Evolutionary conservation across 2,113 vertebrate species (phyloP), one percentile per base, ranked within the genome.

Genomic region (Cavia aperea): DNA sequence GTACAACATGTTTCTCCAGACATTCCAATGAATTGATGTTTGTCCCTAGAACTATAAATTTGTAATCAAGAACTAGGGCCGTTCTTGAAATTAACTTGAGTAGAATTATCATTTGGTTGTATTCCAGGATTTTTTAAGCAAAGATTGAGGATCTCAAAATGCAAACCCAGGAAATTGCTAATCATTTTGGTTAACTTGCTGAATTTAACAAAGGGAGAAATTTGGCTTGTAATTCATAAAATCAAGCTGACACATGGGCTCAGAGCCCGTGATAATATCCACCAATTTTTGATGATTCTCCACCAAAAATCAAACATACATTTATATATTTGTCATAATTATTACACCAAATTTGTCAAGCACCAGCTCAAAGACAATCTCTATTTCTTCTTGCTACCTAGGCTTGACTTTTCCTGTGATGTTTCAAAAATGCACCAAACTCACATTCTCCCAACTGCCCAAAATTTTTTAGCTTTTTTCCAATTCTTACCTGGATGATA

Each of bases 401-500:
- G 79, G 86, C 46, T 81, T 84, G 66, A 94, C 43, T 78, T n/a
- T 78, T 93, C 75, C 43, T 77, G 33, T 73, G 39, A 88, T 58
- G 79, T 51, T 16, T 72, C 86, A 70, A 86, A 54, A 84, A 93
- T 18, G 86, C 10, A 73, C 31, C 89, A 93, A 93, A 84, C 88
- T 85, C 95, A 88, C 36, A 95, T 66, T 54, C 81, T 58, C 83
- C 92, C 90, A 93, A 56, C 66, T 91, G 18, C 95, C 91, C 95
- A 75, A 87, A 49, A 92, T 21, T 84, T 89, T 73, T 96, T 70
- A 62, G 73, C 63, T 88, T 89, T 88, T 58, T 92, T 95, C 72
- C 26, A 43, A 12, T 90, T 95, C 97, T 98, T 97, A 99, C 99
- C 99, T 99, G 99, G 82, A 99, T 99, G 88, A 99, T 97, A 93